These are phyloP conservation scores for Odontocolon sp. DNA, from an alignment of 2,888 invertebrate genomes.

Conservation along the genomic window DNA sequence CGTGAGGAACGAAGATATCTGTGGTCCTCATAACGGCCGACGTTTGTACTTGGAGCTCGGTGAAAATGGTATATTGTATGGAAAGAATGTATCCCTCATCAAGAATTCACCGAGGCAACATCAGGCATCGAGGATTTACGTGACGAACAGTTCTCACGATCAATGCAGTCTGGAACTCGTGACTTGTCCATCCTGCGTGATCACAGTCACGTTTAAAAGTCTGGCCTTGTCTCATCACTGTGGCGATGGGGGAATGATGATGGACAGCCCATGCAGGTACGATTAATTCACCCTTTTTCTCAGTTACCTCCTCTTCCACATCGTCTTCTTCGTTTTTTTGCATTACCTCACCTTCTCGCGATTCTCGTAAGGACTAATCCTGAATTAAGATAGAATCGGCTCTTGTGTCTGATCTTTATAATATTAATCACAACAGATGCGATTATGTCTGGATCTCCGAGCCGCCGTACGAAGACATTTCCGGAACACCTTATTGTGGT, in stretches of 20 bases:
- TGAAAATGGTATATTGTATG: slow-evolving; percentile 77
- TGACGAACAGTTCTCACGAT: slow-evolving; percentile 79
- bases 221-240: slow-evolving; percentile 79
- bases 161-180: slow-evolving; percentile 86
- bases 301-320: not conserved
- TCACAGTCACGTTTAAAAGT: slow-evolving; percentile 82
- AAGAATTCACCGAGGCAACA: slow-evolving; percentile 70
- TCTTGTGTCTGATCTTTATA: too few species aligned
- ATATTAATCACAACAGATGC: too few species aligned
- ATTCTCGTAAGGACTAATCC: not conserved
- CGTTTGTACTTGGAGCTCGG: slow-evolving; percentile 79
- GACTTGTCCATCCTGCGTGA: slow-evolving; percentile 87
- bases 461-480: slow-evolving; percentile 84
- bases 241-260: slow-evolving; percentile 74
- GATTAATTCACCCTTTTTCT: not conserved
- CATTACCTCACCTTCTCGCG: too few species aligned
- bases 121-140: slow-evolving; percentile 63
- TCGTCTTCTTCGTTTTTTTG: not conserved
- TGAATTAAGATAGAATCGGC: not conserved
- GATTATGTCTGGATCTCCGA: slow-evolving; percentile 86
- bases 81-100: slow-evolving; percentile 75
- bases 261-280: slow-evolving; percentile 81
- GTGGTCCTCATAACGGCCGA: slow-evolving; percentile 78
- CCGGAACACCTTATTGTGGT: slow-evolving; percentile 85
- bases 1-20: slow-evolving; percentile 79